Evolutionary conservation across 92 coral and sea anemone genomes (phyloP).

Genomic region (Actinostola sp.): DNA sequence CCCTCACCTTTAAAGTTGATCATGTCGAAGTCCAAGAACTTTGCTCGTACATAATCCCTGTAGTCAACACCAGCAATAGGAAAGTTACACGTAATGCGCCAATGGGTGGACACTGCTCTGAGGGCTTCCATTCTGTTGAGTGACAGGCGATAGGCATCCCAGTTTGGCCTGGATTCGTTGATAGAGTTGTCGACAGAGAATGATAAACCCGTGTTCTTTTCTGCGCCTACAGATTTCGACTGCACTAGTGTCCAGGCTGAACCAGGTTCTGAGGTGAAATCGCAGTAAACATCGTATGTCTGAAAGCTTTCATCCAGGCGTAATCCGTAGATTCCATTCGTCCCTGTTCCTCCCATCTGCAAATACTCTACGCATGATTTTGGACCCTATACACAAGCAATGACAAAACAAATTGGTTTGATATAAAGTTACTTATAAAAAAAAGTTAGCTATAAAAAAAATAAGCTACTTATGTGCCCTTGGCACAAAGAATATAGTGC

Average conservation of each 20-base stretch:
- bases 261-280: conserved; percentile 47
- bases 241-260: conserved; percentile 54
- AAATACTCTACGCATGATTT: conserved; percentile 37
- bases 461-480: too few relatives aligned
- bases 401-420: not conserved
- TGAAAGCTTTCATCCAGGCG: not conserved
- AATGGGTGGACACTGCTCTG: conserved; percentile 41
- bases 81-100: conserved; percentile 59
- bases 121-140: conserved; percentile 45
- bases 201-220: not conserved
- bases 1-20: conserved; percentile 12
- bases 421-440: not conserved
- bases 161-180: conserved; percentile 33
- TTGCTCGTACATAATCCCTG: conserved; percentile 42
- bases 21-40: conserved; percentile 35
- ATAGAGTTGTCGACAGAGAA: conserved; percentile 17
- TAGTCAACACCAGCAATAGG: conserved; percentile 20
- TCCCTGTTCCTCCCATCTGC: conserved; percentile 1
- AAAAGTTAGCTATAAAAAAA: not conserved
- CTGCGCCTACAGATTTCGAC: conserved; percentile 20
- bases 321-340: conserved; percentile 34
- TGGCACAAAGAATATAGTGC: too few relatives aligned
- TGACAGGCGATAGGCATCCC: conserved; percentile 33
- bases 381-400: not conserved
- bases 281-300: conserved; percentile 31